These are phyloP conservation scores for Phallusia fumigata DNA, from an alignment of 23 tunicate genomes.

Conservation along the genomic window DNA sequence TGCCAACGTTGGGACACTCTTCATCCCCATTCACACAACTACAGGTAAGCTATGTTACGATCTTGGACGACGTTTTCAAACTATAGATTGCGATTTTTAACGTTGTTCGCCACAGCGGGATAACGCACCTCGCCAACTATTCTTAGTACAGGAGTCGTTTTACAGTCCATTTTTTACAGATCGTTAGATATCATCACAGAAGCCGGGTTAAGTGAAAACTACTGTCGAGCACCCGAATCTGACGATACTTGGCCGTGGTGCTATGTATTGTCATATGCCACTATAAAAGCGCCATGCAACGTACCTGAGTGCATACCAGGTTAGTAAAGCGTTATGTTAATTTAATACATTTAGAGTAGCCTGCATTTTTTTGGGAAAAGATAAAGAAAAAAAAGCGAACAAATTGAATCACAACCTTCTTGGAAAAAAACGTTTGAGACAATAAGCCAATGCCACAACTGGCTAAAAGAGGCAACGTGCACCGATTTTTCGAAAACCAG, in stretches of 20 bases:
- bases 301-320: slow-evolving; percentile 23
- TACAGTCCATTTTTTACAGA: not conserved
- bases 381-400: not conserved
- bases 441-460: too few relatives aligned
- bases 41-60: not conserved
- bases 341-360: too few relatives aligned
- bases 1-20: slow-evolving; percentile 32
- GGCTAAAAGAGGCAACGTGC: too few relatives aligned
- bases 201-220: slow-evolving; percentile 27
- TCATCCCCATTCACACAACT: not conserved
- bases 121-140: too few relatives aligned
- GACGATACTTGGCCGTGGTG: slow-evolving; percentile 48
- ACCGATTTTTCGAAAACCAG: too few relatives aligned
- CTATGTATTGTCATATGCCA: slow-evolving; percentile 5
- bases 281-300: slow-evolving; percentile 19
- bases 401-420: too few relatives aligned
- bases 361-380: not conserved
- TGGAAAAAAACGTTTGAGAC: too few relatives aligned
- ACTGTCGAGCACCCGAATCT: slow-evolving; percentile 43
- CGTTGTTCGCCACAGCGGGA: too few relatives aligned
- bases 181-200: not conserved
- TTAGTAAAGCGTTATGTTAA: not conserved
- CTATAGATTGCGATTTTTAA: too few relatives aligned
- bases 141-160: too few relatives aligned
- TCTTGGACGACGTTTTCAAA: too few relatives aligned